Base-by-base conservation (phyloP, 2,888 invertebrate species). In the Boloria euphrosyne region DNA sequence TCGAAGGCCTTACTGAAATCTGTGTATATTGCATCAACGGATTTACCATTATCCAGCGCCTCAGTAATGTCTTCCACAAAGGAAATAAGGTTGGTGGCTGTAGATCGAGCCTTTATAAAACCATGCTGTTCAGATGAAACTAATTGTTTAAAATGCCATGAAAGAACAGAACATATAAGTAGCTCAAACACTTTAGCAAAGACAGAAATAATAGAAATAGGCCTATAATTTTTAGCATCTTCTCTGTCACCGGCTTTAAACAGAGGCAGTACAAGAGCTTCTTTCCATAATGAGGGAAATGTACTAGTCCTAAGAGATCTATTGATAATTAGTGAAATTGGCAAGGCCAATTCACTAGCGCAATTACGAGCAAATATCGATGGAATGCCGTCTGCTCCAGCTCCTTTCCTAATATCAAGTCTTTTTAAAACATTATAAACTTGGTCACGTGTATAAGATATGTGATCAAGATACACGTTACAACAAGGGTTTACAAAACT, bases 341-440 rank as follows among this genome's bases (percentile, higher is more conserved):
- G 31, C 1, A 31, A 31, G 7, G 31, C 31, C 31, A 31, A 31
- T 6, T 5, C 31, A 31, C 31, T 13, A 7, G 67, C 68, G 38
- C 71, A 71, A 14, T 6, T 13, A 18, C 13, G 16, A 0, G 68
- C 49, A 54, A 70, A 71, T n/a, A 70, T 17, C 13, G 69, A 59
- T 6, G 73, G 68, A 22, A 73, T 63, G 6, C 62, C 66, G 49
- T 71, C 70, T 6, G 71, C 47, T 1, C 71, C 70, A 0, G 65
- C 60, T 4, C 67, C 66, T 43, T 71, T 67, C 31, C 7, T 31
- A 31, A 31, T 31, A 6, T 31, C 31, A 31, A 31, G 31, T 31
- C 31, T 31, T 31, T 31, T 31, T 31, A 6, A 31, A 31, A 31
- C 31, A 31, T 31, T 31, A 6, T 31, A 31, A 31, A 31, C 31